Percentiles rank a stretch among this genome's conserved stretches.
Evolutionary conservation across 2,113 vertebrate species (phyloP).

Genomic region (Gobiocypris rarus): DNA sequence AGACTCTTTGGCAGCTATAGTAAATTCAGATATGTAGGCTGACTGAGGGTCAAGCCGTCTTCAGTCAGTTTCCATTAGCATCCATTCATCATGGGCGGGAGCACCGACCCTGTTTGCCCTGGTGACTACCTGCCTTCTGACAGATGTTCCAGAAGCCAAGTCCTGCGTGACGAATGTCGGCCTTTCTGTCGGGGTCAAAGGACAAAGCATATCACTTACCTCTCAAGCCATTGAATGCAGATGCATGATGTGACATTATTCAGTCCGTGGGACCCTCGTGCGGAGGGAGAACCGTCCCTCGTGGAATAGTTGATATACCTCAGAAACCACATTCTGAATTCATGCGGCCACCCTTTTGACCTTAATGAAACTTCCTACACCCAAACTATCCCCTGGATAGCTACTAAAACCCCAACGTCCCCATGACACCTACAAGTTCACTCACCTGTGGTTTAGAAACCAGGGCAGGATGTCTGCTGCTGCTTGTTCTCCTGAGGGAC

Average conservation of each 20-base stretch:
- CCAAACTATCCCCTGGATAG: slow-evolving; percentile 24
- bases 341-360: slow-evolving; percentile 31
- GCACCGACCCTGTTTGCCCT: slow-evolving; percentile 57
- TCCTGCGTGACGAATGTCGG: slow-evolving; percentile 68
- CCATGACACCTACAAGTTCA: slow-evolving; percentile 38
- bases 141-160: slow-evolving; percentile 72
- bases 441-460: slow-evolving; percentile 48
- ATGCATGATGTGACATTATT: slow-evolving; percentile 70
- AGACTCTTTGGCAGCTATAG: slow-evolving; percentile 4
- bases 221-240: slow-evolving; percentile 68
- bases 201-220: slow-evolving; percentile 73
- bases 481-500: slow-evolving; percentile 24
- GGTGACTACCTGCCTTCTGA: slow-evolving; percentile 67
- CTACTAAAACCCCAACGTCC: slow-evolving; percentile 18
- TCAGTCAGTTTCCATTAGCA: slow-evolving; percentile 51
- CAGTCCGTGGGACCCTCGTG: slow-evolving; percentile 39
- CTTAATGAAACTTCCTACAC: slow-evolving; percentile 18
- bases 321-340: slow-evolving; percentile 43
- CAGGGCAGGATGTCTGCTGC: slow-evolving; percentile 1
- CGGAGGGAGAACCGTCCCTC: slow-evolving; percentile 22
- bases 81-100: slow-evolving; percentile 56
- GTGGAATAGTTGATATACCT: slow-evolving; percentile 41
- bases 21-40: slow-evolving; percentile 44
- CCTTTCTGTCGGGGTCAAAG: slow-evolving; percentile 66
- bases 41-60: slow-evolving; percentile 31